phyloP scores from a whole-genome alignment of 1,140 invertebrate genomes.

The Carposina sasakii region DNA sequence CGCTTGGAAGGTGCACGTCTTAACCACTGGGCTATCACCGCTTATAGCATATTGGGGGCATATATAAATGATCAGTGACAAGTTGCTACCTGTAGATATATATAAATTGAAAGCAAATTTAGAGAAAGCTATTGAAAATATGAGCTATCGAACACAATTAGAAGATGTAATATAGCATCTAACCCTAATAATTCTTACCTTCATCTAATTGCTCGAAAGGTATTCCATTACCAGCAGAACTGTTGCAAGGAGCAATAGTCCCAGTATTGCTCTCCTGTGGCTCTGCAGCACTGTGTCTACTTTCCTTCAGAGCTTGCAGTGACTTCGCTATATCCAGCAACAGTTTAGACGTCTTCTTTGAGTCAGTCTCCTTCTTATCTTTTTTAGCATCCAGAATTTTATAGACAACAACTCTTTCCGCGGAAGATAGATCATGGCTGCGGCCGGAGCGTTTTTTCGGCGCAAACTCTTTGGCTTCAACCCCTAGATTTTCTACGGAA shows the following conservation, averaged over 20 bases:
- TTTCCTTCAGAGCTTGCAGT: background rate
- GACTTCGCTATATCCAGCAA: background rate
- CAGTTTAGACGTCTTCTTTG: background rate
- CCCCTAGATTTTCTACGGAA: constrained; percentile 34
- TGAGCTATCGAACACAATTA: too few relatives aligned
- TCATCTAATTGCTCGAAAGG: constrained; percentile 37
- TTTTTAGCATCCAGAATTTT: constrained; percentile 50
- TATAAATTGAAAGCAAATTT: too few relatives aligned
- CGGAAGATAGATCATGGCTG: constrained; percentile 30
- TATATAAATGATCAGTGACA: too few relatives aligned
- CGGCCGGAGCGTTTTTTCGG: constrained; percentile 13
- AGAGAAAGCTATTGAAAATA: too few relatives aligned
- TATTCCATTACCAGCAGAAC: constrained; percentile 15
- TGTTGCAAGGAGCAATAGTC: background rate
- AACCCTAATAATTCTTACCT: constrained; percentile 27
- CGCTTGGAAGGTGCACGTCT: too few relatives aligned
- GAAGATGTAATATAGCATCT: too few relatives aligned
- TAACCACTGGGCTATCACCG: too few relatives aligned
- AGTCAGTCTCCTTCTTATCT: constrained; percentile 21
- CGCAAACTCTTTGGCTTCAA: constrained; percentile 1
- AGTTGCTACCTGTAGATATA: too few relatives aligned
- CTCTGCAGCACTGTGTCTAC: too few relatives aligned
- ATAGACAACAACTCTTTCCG: constrained; percentile 58
- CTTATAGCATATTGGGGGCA: too few relatives aligned
- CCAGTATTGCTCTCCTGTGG: background rate